A percentile compares a stretch with the other conserved stretches of the same genome.
Evolutionary conservation across 2,888 invertebrate species (phyloP).

Genomic region (Julus scanicus): DNA sequence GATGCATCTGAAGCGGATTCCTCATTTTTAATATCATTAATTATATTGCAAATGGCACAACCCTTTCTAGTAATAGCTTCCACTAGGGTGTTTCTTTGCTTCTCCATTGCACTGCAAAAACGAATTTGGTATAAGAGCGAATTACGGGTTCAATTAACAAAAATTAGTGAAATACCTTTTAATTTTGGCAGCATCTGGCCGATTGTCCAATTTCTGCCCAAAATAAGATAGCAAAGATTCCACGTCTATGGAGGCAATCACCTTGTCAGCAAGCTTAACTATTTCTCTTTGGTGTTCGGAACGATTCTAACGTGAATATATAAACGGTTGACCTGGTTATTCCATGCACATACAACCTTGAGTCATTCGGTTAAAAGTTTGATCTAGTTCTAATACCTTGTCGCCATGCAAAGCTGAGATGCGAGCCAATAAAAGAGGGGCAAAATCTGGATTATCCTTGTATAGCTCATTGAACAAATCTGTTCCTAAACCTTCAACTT

Average conservation of each 20-base stretch:
- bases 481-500: slow-evolving; percentile 58
- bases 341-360: neutral
- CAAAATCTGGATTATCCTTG: slow-evolving; percentile 77
- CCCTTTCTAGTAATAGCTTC: slow-evolving; percentile 84
- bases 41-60: slow-evolving; percentile 76
- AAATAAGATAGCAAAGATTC: slow-evolving; percentile 82
- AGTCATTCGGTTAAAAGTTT: neutral
- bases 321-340: neutral
- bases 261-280: slow-evolving; percentile 74
- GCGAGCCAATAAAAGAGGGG: slow-evolving; percentile 82
- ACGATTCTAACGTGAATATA: slow-evolving; percentile 34
- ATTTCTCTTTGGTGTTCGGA: slow-evolving; percentile 68
- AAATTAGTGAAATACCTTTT: slow-evolving; percentile 73
- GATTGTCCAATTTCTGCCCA: slow-evolving; percentile 86
- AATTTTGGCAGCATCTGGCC: slow-evolving; percentile 83
- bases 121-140: neutral
- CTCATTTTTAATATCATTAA: slow-evolving; percentile 59
- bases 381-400: slow-evolving; percentile 50
- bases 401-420: slow-evolving; percentile 74
- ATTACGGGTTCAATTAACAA: slow-evolving; percentile 58
- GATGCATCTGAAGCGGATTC: slow-evolving; percentile 58
- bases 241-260: slow-evolving; percentile 79
- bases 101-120: slow-evolving; percentile 79
- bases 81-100: slow-evolving; percentile 80
- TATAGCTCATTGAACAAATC: slow-evolving; percentile 80